Percentiles rank a stretch among this genome's conserved stretches.
Evolutionary conservation across 1,140 invertebrate genomes (phyloP).

Genomic region (Pteromalus puparum): DNA sequence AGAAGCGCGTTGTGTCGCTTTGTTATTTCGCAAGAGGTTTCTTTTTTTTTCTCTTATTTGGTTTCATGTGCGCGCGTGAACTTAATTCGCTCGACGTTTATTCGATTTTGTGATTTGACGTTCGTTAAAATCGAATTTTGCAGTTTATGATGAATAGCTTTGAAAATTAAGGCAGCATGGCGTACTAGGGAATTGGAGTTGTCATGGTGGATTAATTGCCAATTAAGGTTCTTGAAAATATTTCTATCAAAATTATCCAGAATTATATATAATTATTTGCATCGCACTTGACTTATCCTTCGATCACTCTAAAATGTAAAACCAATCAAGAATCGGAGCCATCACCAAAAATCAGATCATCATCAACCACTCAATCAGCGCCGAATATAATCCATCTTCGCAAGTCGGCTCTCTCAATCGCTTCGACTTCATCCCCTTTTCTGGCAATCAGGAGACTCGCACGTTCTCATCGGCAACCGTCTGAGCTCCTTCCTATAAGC

Average conservation of each 20-base stretch:
- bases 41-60: background rate
- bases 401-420: background rate
- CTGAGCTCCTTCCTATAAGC: no score
- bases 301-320: no score
- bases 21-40: constrained; percentile 18
- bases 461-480: no score
- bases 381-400: background rate
- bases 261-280: no score
- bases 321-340: no score
- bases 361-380: background rate
- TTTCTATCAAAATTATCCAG: no score
- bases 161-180: no score
- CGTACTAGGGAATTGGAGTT: no score
- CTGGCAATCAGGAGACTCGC: background rate
- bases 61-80: background rate
- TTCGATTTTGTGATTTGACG: background rate
- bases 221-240: no score
- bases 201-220: no score
- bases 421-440: background rate
- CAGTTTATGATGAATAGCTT: no score
- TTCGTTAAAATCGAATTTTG: background rate
- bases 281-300: no score
- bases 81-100: background rate
- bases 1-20: background rate
- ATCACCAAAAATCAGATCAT: background rate